Evolutionary conservation across 1,140 invertebrate genomes (phyloP).

Genomic region (Drosophila azteca): DNA sequence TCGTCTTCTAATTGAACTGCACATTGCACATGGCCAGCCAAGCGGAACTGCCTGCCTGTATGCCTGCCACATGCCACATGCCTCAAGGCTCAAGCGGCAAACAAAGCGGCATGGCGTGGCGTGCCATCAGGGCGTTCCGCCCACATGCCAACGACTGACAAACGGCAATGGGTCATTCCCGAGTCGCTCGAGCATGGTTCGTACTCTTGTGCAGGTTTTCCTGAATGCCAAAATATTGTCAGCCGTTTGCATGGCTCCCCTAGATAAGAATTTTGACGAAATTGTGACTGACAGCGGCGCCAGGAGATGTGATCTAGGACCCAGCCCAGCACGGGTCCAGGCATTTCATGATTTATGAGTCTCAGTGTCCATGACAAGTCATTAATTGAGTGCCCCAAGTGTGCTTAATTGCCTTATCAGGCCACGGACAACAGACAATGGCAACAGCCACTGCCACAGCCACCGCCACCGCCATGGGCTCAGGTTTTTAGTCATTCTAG

Average conservation of each 20-base stretch:
- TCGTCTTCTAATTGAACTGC: conserved; percentile 49
- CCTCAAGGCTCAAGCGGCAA: too few species aligned
- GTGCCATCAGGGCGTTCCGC: conserved; percentile 34
- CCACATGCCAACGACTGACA: conserved; percentile 43
- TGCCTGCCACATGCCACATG: conserved; percentile 1
- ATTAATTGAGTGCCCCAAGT: conserved; percentile 73
- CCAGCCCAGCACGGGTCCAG: too few species aligned
- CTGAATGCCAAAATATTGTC: conserved; percentile 35
- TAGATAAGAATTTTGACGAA: conserved; percentile 62
- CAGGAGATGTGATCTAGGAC: conserved; percentile 8
- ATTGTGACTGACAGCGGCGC: conserved; percentile 35
- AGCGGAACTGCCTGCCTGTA: conserved; percentile 49
- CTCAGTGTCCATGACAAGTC: conserved; percentile 61
- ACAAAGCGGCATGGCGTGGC: conserved; percentile 11
- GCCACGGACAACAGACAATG: neutral
- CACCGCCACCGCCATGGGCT: neutral
- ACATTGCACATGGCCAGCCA: conserved; percentile 56
- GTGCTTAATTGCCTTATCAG: conserved; percentile 55
- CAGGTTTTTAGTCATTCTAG: conserved; percentile 22
- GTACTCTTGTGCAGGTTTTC: conserved; percentile 44
- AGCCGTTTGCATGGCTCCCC: conserved; percentile 11
- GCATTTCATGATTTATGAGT: conserved; percentile 60
- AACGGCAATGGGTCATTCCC: conserved; percentile 27
- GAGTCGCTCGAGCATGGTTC: conserved; percentile 53
- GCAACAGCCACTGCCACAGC: conserved; percentile 4